These are phyloP conservation scores for Sebastes miniatus DNA, from an alignment of 2,797 vertebrate species.

Conservation along the genomic window DNA sequence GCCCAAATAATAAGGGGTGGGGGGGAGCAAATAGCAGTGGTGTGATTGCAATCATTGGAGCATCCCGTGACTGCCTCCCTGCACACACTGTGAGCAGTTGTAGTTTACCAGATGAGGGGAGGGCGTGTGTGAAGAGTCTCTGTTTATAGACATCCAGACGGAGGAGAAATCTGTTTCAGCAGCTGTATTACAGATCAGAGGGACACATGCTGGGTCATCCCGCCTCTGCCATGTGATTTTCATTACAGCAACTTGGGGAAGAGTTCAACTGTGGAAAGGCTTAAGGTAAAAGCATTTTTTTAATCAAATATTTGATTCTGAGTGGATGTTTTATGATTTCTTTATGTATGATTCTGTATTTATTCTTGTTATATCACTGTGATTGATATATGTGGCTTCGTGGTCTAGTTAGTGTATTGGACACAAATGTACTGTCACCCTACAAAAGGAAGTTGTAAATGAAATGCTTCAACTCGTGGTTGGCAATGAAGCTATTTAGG, in stretches of 20 bases:
- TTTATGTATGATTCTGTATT: neutral
- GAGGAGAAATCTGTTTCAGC: slow-evolving; percentile 29
- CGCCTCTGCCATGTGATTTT: slow-evolving; percentile 57
- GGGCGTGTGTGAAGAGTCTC: slow-evolving; percentile 28
- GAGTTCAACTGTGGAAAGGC: slow-evolving; percentile 4
- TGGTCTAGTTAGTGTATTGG: neutral
- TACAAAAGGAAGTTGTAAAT: neutral
- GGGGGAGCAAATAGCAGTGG: neutral
- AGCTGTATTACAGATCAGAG: slow-evolving; percentile 20
- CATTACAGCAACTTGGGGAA: slow-evolving; percentile 10
- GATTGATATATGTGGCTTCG: neutral
- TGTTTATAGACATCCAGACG: slow-evolving; percentile 23
- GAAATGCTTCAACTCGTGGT: neutral
- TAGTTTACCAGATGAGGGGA: slow-evolving; percentile 23
- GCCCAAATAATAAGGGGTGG: neutral
- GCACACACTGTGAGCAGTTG: slow-evolving; percentile 12
- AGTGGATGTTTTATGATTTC: neutral
- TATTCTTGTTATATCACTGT: neutral
- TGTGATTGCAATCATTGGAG: slow-evolving; percentile 18
- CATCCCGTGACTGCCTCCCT: slow-evolving; percentile 30
- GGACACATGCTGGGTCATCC: slow-evolving; percentile 1
- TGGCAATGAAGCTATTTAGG: neutral
- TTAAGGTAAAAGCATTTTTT: slow-evolving; percentile 46
- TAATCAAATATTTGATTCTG: neutral
- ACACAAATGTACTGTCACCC: neutral